Evolutionary conservation across 2,888 invertebrate genomes (phyloP).

Genomic region (Exocentrus adspersus): DNA sequence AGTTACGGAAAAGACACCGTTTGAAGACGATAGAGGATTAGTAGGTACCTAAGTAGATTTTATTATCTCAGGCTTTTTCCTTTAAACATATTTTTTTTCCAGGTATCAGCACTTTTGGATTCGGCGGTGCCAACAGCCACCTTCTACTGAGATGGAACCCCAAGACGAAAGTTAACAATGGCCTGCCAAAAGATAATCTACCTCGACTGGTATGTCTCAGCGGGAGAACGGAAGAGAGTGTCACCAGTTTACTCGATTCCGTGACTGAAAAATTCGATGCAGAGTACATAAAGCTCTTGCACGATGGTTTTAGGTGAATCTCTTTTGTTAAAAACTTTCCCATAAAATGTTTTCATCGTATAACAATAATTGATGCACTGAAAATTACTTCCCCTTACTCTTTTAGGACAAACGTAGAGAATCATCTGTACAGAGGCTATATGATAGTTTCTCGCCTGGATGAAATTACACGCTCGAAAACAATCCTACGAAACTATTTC

Average conservation of each 20-base stretch:
- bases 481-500: too few relatives aligned
- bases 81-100: too few relatives aligned
- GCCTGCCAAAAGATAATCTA: conserved; percentile 71
- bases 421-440: conserved; percentile 71
- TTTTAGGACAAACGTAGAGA: conserved; percentile 31
- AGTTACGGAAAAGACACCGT: conserved; percentile 75
- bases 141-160: conserved; percentile 71
- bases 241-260: conserved; percentile 72
- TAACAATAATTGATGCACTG: too few relatives aligned
- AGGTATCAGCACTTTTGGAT: conserved; percentile 92
- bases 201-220: conserved; percentile 80
- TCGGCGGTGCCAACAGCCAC: conserved; percentile 89
- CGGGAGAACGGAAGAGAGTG: conserved; percentile 82
- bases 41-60: conserved; percentile 69
- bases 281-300: conserved; percentile 52
- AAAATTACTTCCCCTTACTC: too few relatives aligned
- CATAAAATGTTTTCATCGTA: too few relatives aligned
- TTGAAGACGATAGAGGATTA: conserved; percentile 73
- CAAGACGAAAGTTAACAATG: conserved; percentile 70
- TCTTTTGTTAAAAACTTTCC: background rate
- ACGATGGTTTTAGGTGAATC: conserved; percentile 62
- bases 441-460: conserved; percentile 64
- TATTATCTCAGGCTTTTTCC: too few relatives aligned
- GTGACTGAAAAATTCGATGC: conserved; percentile 64
- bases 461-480: conserved; percentile 37